phyloP scores from a whole-genome alignment of 2,888 invertebrate species.

The Embidobia sp. region DNA sequence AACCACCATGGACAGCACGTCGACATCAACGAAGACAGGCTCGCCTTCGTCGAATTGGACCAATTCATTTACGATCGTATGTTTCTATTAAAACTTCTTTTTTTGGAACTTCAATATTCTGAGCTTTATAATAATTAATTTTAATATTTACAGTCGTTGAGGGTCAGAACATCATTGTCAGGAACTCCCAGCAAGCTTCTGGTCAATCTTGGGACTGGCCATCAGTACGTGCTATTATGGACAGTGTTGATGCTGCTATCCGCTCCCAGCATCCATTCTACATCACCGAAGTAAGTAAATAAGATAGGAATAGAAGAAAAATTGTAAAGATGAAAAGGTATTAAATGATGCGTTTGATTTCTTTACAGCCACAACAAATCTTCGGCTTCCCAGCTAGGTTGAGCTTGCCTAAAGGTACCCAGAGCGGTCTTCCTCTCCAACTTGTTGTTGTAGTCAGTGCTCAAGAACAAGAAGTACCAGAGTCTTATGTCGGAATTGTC shows the following conservation, averaged over 20 bases:
- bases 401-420: constrained; percentile 85
- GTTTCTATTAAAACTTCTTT: too few relatives aligned
- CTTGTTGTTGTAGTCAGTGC: constrained; percentile 84
- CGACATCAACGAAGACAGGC: constrained; percentile 84
- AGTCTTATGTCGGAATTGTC: constrained; percentile 82
- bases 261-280: constrained; percentile 79
- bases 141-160: constrained; percentile 80
- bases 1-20: constrained; percentile 84
- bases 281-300: constrained; percentile 74
- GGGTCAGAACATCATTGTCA: constrained; percentile 87
- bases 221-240: constrained; percentile 85
- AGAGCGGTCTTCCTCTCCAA: constrained; percentile 85
- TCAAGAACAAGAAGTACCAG: constrained; percentile 77
- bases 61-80: constrained; percentile 83
- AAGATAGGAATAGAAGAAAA: not conserved
- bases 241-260: constrained; percentile 84
- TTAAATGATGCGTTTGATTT: not conserved
- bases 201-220: constrained; percentile 81
- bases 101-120: too few relatives aligned
- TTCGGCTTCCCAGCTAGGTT: constrained; percentile 85
- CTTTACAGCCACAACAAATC: constrained; percentile 81
- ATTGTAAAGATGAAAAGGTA: not conserved
- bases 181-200: constrained; percentile 86
- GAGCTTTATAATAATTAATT: too few relatives aligned
- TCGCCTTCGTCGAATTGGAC: constrained; percentile 86